A percentile compares a stretch with the other conserved stretches of the same genome.
phyloP scores from a whole-genome alignment of 2,113 vertebrate genomes.

The Lophochroa leadbeateri region DNA sequence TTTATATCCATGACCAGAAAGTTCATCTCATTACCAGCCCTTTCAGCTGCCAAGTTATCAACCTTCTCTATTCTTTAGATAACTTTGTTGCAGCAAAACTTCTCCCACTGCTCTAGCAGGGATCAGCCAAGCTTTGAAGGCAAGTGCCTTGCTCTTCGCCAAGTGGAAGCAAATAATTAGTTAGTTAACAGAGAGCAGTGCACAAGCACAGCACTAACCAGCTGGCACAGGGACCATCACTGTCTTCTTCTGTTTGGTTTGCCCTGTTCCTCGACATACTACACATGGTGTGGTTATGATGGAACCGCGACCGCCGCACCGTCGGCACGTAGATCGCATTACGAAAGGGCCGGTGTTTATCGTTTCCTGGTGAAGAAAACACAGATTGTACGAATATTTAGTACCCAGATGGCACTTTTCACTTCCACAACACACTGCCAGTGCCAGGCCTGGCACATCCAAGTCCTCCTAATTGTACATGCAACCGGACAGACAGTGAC shows the following conservation, averaged over 20 bases:
- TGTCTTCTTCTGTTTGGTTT: conserved; percentile 90
- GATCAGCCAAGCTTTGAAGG: neutral
- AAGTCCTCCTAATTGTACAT: neutral
- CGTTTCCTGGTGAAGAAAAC: conserved; percentile 81
- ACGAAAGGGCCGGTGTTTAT: conserved; percentile 96
- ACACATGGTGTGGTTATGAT: conserved; percentile 84
- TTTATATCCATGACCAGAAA: neutral
- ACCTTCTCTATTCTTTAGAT: neutral
- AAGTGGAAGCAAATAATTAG: neutral
- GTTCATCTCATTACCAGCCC: neutral
- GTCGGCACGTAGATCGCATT: conserved; percentile 94
- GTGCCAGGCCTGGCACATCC: neutral
- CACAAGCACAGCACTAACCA: conserved; percentile 74
- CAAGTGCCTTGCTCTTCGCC: neutral
- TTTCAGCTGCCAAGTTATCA: neutral
- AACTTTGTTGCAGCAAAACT: neutral
- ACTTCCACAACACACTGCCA: too few relatives aligned
- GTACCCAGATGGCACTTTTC: rapidly evolving
- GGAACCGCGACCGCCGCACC: conserved; percentile 87
- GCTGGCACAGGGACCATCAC: conserved; percentile 94
- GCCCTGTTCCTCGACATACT: conserved; percentile 85
- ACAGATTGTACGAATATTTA: neutral
- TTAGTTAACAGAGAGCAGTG: neutral
- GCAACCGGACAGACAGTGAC: neutral
- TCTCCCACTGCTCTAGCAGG: rapidly evolving